phyloP scores from a whole-genome alignment of 2,113 vertebrate species.

The Rhea pennata region DNA sequence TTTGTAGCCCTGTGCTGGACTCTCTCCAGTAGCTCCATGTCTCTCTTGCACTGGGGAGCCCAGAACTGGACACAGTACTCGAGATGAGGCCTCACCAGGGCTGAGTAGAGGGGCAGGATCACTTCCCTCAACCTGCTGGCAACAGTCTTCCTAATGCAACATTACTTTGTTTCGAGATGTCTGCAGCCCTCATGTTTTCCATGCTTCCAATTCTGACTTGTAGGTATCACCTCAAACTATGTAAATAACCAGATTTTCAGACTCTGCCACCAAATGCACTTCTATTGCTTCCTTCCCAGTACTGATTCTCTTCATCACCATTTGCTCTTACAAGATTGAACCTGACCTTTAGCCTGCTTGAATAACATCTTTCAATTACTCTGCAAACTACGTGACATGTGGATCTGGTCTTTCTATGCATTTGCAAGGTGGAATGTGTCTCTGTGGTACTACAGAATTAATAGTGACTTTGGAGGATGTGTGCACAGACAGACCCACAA shows the following conservation, averaged over 20 bases:
- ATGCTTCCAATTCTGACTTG: neutral
- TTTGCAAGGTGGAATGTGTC: slow-evolving; percentile 14
- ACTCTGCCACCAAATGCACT: neutral
- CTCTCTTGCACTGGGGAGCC: too few relatives aligned
- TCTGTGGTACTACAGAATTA: slow-evolving; percentile 23
- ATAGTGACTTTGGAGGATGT: slow-evolving; percentile 41
- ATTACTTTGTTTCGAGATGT: neutral
- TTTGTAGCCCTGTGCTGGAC: too few relatives aligned
- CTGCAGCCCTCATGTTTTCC: neutral
- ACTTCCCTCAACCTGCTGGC: too few relatives aligned
- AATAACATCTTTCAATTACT: slow-evolving; percentile 38
- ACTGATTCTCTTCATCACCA: neutral
- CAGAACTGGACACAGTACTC: too few relatives aligned
- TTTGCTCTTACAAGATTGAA: slow-evolving; percentile 17
- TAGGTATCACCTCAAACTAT: neutral
- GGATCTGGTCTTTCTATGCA: slow-evolving; percentile 2
- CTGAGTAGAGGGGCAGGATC: too few relatives aligned
- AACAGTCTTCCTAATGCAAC: too few relatives aligned
- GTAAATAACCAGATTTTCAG: slow-evolving; percentile 7
- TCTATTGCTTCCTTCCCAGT: neutral
- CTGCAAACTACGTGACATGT: neutral
- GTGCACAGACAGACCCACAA: slow-evolving; percentile 5
- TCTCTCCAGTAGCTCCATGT: too few relatives aligned
- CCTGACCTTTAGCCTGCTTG: slow-evolving; percentile 11
- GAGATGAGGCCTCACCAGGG: too few relatives aligned